These are phyloP conservation scores for Hyperoplus immaculatus DNA, from an alignment of 2,797 vertebrate species.

Conservation along the genomic window DNA sequence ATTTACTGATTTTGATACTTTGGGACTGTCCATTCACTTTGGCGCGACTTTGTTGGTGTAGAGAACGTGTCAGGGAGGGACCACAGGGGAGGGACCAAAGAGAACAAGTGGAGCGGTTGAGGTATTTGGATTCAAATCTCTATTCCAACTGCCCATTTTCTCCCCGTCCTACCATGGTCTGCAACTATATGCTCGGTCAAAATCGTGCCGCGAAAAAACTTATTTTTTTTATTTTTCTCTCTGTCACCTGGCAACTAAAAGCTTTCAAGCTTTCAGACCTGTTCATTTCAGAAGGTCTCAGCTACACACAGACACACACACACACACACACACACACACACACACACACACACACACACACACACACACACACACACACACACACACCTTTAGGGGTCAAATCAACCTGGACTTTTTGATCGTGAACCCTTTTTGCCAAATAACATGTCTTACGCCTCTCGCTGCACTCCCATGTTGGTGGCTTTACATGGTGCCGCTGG, in stretches of 20 bases:
- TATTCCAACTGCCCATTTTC: too few species aligned
- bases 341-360: too few species aligned
- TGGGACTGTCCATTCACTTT: too few species aligned
- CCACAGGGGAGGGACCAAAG: too few species aligned
- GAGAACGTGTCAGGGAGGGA: too few species aligned
- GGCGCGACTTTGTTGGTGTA: too few species aligned
- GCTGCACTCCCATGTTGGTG: conserved; percentile 25
- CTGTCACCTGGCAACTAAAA: conserved; percentile 78
- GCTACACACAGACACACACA: not conserved
- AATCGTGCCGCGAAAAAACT: not conserved
- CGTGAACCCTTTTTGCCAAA: conserved; percentile 60
- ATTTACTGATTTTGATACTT: too few species aligned
- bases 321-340: too few species aligned
- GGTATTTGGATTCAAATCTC: too few species aligned
- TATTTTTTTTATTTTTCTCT: not conserved
- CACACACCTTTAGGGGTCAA: conserved; percentile 35
- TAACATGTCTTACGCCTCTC: conserved; percentile 44
- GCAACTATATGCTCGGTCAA: not conserved
- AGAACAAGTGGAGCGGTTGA: too few species aligned
- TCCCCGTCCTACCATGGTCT: conserved; percentile 25
- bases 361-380: not conserved
- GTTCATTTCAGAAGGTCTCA: conserved; percentile 44
- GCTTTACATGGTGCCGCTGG: conserved; percentile 15
- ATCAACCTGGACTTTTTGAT: conserved; percentile 21
- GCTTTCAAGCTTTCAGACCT: conserved; percentile 43